phyloP scores from a whole-genome alignment of 2,888 invertebrate genomes.

The Caenorhabditis auriculariae region DNA sequence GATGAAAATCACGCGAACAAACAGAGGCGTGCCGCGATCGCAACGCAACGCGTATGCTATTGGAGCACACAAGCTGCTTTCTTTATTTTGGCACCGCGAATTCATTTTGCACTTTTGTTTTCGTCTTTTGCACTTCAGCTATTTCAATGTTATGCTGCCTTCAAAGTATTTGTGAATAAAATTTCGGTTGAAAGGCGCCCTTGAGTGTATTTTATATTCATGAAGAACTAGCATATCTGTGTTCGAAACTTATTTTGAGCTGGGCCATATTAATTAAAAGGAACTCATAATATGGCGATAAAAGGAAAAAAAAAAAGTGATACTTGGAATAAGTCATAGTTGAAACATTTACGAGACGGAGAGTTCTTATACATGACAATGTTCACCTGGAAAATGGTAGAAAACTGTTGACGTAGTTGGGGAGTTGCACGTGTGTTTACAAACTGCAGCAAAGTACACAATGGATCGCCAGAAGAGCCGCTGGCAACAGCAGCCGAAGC shows the following conservation, averaged over 20 bases:
- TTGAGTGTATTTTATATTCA: too few relatives aligned
- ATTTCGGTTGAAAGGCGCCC: constrained; percentile 2
- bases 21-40: constrained; percentile 20
- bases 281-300: too few relatives aligned
- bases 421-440: constrained; percentile 6
- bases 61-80: constrained; percentile 12
- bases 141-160: background rate
- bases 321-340: too few relatives aligned
- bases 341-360: too few relatives aligned
- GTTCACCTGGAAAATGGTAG: constrained; percentile 7
- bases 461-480: constrained; percentile 5
- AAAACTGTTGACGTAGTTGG: background rate
- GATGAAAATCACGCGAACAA: constrained; percentile 2
- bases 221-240: too few relatives aligned
- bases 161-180: background rate
- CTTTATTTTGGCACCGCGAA: too few relatives aligned
- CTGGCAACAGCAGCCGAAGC: background rate
- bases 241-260: too few relatives aligned
- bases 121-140: background rate
- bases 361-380: too few relatives aligned
- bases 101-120: background rate
- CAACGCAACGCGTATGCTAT: constrained; percentile 23
- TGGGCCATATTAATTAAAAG: too few relatives aligned
- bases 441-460: constrained; percentile 11
- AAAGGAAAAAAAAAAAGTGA: too few relatives aligned